Conservation (phyloP, 1,140 invertebrate species). For the Nasonia longicornis region DNA sequence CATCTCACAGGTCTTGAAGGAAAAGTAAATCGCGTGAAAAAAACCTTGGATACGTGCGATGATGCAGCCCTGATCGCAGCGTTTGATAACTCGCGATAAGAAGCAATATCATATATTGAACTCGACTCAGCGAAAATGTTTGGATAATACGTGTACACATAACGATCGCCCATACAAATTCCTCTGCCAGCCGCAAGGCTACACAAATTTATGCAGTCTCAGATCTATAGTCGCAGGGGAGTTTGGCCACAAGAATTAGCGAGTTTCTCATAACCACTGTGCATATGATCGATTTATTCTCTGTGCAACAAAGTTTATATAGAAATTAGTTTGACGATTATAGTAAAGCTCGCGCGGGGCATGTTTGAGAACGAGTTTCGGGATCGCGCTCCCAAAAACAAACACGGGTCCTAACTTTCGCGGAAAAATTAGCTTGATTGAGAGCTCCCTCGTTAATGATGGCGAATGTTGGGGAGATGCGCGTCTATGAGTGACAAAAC, state of each 20-base stretch:
- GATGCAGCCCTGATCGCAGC: no score
- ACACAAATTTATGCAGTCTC: background rate
- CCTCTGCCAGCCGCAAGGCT: background rate
- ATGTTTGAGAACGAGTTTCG: constrained; percentile 25
- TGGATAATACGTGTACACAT: no score
- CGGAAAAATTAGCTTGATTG: no score
- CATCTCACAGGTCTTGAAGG: no score
- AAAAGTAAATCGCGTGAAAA: background rate
- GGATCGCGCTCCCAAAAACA: constrained; percentile 24
- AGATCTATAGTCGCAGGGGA: background rate
- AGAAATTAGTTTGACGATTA: constrained; percentile 40
- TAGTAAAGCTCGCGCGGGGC: background rate
- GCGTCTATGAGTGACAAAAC: no score
- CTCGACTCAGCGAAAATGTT: no score
- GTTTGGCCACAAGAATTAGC: background rate
- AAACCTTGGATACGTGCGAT: no score
- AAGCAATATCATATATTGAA: no score
- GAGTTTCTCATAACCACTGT: constrained; percentile 12
- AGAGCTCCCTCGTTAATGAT: no score
- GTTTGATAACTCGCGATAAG: no score
- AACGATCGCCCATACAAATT: background rate
- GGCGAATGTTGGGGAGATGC: no score
- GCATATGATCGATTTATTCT: constrained; percentile 17
- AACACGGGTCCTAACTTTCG: background rate
- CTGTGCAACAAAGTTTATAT: background rate